These are phyloP conservation scores for Euphydryas editha DNA, from an alignment of 2,888 invertebrate genomes.

Conservation along the genomic window DNA sequence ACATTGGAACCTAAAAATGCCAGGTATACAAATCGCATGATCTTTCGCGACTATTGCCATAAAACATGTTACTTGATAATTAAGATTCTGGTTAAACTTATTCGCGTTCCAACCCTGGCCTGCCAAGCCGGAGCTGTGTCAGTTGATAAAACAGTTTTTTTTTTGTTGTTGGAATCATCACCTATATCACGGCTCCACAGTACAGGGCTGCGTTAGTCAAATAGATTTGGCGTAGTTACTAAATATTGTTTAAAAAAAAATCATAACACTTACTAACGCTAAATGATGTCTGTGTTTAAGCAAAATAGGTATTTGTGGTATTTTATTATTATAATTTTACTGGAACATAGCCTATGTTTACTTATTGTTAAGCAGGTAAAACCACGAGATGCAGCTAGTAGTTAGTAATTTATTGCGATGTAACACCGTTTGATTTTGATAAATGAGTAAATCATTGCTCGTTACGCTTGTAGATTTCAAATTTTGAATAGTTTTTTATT, in stretches of 20 bases:
- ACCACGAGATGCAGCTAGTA: neutral
- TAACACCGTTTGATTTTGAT: conserved; percentile 45
- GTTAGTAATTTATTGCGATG: neutral
- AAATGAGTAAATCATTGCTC: conserved; percentile 49
- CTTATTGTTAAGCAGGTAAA: neutral
- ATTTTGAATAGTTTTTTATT: conserved; percentile 12
- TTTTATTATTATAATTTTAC: no score
- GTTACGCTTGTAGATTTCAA: conserved; percentile 23
- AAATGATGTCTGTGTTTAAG: neutral
- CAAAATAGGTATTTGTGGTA: neutral
- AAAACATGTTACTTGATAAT: conserved; percentile 7
- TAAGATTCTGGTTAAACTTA: neutral
- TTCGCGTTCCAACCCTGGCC: neutral
- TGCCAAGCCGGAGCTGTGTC: neutral
- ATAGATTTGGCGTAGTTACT: no score
- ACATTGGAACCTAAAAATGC: neutral
- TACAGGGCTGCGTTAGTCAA: conserved; percentile 2
- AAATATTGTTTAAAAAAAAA: no score
- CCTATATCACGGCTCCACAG: conserved; percentile 2
- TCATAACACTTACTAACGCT: neutral
- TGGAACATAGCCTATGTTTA: no score
- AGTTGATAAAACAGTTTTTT: neutral
- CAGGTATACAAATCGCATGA: neutral
- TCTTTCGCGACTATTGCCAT: neutral
- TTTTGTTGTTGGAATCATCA: neutral